These are phyloP conservation scores for Leucania comma DNA, from an alignment of 2,888 invertebrate species.

Conservation along the genomic window DNA sequence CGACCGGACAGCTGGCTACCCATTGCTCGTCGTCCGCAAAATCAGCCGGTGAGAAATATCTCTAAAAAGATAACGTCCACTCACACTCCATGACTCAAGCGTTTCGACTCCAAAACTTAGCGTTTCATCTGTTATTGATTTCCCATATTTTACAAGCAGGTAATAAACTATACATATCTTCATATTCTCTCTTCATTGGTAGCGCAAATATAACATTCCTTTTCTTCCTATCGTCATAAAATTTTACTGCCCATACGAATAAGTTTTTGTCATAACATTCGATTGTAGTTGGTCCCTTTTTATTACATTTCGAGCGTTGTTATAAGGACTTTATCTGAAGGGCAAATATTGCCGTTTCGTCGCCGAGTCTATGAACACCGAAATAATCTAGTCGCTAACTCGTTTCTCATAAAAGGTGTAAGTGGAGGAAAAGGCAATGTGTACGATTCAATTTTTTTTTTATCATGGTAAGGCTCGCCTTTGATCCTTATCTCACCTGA, in stretches of 20 bases:
- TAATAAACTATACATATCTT: slow-evolving; percentile 12
- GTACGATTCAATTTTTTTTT: too few relatives aligned
- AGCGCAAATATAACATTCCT: slow-evolving; percentile 12
- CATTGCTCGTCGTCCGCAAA: too few relatives aligned
- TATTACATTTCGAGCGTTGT: slow-evolving; percentile 22
- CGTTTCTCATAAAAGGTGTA: too few relatives aligned
- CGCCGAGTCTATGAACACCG: background rate
- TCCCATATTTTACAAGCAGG: slow-evolving; percentile 1
- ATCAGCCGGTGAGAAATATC: too few relatives aligned
- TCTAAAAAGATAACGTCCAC: too few relatives aligned
- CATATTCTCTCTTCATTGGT: slow-evolving; percentile 1
- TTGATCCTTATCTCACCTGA: too few relatives aligned
- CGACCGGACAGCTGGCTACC: too few relatives aligned
- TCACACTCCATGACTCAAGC: too few relatives aligned
- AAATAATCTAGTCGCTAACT: background rate
- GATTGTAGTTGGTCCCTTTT: slow-evolving; percentile 29
- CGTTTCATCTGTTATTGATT: slow-evolving; percentile 9
- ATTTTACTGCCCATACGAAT: slow-evolving; percentile 29
- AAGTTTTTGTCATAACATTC: slow-evolving; percentile 37
- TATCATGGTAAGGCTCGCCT: too few relatives aligned
- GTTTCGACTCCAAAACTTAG: too few relatives aligned
- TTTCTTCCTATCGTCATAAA: background rate
- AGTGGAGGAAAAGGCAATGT: too few relatives aligned
- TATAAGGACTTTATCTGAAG: background rate
- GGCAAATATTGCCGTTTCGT: background rate